Conservation (phyloP, 1,140 invertebrate species). For the Brachionus rotundiformis region DNA sequence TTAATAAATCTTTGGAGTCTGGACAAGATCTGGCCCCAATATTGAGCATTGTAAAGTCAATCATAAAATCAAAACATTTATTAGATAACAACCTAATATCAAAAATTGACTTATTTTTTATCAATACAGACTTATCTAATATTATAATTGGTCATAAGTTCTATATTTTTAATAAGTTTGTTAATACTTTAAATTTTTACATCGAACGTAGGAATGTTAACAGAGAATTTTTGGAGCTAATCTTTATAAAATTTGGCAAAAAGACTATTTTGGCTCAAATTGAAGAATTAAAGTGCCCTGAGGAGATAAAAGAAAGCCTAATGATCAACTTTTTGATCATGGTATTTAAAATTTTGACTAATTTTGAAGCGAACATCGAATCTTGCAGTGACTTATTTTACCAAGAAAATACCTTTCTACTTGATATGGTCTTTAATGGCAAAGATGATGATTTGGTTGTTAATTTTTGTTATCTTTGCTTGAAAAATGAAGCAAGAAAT, state of each 20-base stretch:
- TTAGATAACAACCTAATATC: not conserved
- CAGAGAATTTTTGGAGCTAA: not conserved
- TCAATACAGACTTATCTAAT: not conserved
- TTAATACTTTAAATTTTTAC: not conserved
- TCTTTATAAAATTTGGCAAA: not conserved
- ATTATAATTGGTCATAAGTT: not conserved
- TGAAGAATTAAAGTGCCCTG: not conserved
- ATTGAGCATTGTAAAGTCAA: not conserved
- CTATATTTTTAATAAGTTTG: not conserved
- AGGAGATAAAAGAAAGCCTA: conserved; percentile 4
- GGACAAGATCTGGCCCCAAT: not conserved
- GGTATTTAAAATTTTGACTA: not conserved
- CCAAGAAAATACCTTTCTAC: not conserved
- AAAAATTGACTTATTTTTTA: not conserved
- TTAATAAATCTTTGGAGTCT: not conserved
- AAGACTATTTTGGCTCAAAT: not conserved
- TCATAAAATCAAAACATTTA: not conserved
- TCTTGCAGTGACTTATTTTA: not conserved
- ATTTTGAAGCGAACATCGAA: no score
- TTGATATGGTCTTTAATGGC: not conserved
- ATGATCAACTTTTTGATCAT: not conserved
- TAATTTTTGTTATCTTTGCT: conserved; percentile 4
- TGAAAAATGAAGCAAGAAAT: not conserved
- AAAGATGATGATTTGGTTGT: conserved; percentile 21
- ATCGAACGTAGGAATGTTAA: not conserved